A percentile compares a stretch with the other conserved stretches of the same genome.
phyloP scores from a whole-genome alignment of 1,140 invertebrate genomes.

The Magallana gigas region DNA sequence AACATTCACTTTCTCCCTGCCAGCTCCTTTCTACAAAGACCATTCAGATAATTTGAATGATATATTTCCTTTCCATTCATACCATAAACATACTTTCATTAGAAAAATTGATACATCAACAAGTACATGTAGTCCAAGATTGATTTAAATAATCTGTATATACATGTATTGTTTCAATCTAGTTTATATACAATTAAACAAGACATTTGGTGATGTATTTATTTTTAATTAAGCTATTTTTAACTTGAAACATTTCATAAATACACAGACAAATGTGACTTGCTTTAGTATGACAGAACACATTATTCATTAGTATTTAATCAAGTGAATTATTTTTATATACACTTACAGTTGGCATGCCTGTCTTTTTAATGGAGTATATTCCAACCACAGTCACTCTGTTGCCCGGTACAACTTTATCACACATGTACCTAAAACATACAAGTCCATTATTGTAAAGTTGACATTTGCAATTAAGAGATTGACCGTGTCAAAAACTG shows the following conservation, averaged over 20 bases:
- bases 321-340: neutral
- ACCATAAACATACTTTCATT: too few species aligned
- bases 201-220: too few species aligned
- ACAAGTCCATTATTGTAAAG: conserved; percentile 3
- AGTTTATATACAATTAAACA: too few species aligned
- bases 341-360: conserved; percentile 49
- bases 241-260: too few species aligned
- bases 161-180: too few species aligned
- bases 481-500: too few species aligned
- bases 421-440: conserved; percentile 88
- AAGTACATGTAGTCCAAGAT: too few species aligned
- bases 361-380: conserved; percentile 96
- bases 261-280: too few species aligned
- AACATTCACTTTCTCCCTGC: conserved; percentile 91
- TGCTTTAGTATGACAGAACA: too few species aligned
- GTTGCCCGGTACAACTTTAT: conserved; percentile 97
- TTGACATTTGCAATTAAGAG: neutral
- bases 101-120: too few species aligned
- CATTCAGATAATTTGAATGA: neutral
- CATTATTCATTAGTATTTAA: neutral
- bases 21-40: conserved; percentile 40
- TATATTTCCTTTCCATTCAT: neutral
- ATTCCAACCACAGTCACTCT: conserved; percentile 95
- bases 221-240: too few species aligned
- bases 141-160: too few species aligned